Percentiles rank a stretch among this genome's conserved stretches.
phyloP scores from a whole-genome alignment of 2,797 vertebrate species.

The Poeciliopsis turneri region DNA sequence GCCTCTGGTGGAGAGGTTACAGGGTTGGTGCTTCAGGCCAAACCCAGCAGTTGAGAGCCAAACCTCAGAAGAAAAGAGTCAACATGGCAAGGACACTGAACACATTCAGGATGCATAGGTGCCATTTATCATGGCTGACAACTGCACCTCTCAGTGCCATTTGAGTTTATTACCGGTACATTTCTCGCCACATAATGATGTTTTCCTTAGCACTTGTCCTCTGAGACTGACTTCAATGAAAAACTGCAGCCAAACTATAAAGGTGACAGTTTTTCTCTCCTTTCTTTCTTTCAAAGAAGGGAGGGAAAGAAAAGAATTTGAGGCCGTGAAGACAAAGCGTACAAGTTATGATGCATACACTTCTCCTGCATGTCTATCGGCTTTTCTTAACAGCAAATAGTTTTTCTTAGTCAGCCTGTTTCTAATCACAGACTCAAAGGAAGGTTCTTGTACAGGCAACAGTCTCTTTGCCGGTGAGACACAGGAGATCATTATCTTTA shows the following conservation, averaged over 20 bases:
- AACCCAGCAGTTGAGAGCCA: conserved; percentile 59
- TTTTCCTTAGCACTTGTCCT: conserved; percentile 78
- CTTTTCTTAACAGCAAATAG: conserved; percentile 46
- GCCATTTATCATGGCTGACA: conserved; percentile 83
- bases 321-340: conserved; percentile 18
- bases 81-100: conserved; percentile 79
- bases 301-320: conserved; percentile 7
- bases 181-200: conserved; percentile 81
- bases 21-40: conserved; percentile 61
- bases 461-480: conserved; percentile 49
- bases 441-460: conserved; percentile 56
- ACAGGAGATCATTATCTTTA: conserved; percentile 60
- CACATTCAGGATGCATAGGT: conserved; percentile 74
- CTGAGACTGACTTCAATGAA: conserved; percentile 72
- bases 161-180: conserved; percentile 83
- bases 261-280: conserved; percentile 69
- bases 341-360: conserved; percentile 33
- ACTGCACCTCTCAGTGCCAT: conserved; percentile 76
- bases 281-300: conserved; percentile 37
- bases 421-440: conserved; percentile 58
- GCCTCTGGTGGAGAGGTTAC: conserved; percentile 52
- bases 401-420: conserved; percentile 54
- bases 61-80: conserved; percentile 69
- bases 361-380: conserved; percentile 45
- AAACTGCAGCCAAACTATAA: conserved; percentile 75